Conservation (phyloP, 2,113 vertebrate genomes). For the Vulpes vulpes region DNA sequence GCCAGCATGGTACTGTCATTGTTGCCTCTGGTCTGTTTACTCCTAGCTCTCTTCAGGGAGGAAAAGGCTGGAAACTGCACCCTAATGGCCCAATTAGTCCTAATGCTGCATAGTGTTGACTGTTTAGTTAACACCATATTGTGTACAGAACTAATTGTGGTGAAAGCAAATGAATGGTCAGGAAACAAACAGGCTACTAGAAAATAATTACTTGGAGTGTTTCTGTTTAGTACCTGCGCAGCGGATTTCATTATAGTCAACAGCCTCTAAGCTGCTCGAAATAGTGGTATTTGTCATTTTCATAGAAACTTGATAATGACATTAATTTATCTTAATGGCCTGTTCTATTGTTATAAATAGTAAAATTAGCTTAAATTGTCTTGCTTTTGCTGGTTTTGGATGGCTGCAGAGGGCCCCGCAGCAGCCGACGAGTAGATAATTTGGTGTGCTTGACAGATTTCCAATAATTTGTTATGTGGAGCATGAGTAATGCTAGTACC, state of each 20-base stretch:
- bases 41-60: constrained; percentile 93
- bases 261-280: constrained; percentile 99
- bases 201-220: constrained; percentile 99
- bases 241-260: constrained; percentile 99
- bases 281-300: constrained; percentile 99
- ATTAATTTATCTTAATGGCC: constrained; percentile 99
- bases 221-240: constrained; percentile 99
- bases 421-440: constrained; percentile 99
- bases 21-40: constrained; percentile 92
- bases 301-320: constrained; percentile 99
- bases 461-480: constrained; percentile 99
- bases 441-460: constrained; percentile 99
- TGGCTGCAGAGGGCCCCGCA: constrained; percentile 96
- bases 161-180: constrained; percentile 99
- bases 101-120: constrained; percentile 95
- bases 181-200: constrained; percentile 99
- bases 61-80: constrained; percentile 98
- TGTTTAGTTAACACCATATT: constrained; percentile 92
- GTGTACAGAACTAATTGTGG: constrained; percentile 98
- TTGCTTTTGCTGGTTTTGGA: constrained; percentile 99
- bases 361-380: constrained; percentile 99
- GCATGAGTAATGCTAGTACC: constrained; percentile 99
- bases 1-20: constrained; percentile 87
- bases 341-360: constrained; percentile 99
- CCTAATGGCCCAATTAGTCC: constrained; percentile 99